Evolutionary conservation across 2,888 invertebrate genomes (phyloP).

Genomic region (Tetrapedia diversipes): DNA sequence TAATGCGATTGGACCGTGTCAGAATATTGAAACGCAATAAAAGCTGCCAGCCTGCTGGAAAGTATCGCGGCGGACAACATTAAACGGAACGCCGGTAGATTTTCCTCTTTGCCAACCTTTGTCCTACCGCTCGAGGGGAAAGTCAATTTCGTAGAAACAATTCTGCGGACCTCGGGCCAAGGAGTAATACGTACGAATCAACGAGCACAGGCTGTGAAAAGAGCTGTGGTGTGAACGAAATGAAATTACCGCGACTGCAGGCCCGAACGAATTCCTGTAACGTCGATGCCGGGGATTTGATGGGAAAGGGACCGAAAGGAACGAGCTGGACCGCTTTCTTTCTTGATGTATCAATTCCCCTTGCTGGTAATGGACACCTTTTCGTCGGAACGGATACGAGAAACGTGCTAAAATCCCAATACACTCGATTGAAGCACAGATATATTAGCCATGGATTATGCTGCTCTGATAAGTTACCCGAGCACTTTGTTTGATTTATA

Average conservation of each 20-base stretch:
- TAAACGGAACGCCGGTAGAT: slow-evolving; percentile 64
- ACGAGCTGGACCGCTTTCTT: slow-evolving; percentile 39
- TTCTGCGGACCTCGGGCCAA: slow-evolving; percentile 70
- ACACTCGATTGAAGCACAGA: not conserved
- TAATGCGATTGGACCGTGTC: slow-evolving; percentile 56
- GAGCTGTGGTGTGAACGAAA: slow-evolving; percentile 72
- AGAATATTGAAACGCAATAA: slow-evolving; percentile 57
- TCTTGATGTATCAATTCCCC: slow-evolving; percentile 57
- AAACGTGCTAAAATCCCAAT: not conserved
- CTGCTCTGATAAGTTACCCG: too few species aligned
- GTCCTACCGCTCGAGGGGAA: slow-evolving; percentile 65
- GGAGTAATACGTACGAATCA: slow-evolving; percentile 72
- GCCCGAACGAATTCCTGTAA: slow-evolving; percentile 71
- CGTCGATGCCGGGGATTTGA: slow-evolving; percentile 38
- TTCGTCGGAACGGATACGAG: not conserved
- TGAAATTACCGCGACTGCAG: slow-evolving; percentile 73
- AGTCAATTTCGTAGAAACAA: slow-evolving; percentile 79
- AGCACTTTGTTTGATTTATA: too few species aligned
- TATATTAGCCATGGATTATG: too few species aligned
- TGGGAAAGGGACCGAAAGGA: slow-evolving; percentile 42
- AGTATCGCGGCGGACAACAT: slow-evolving; percentile 49
- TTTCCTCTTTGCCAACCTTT: slow-evolving; percentile 55
- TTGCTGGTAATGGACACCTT: slow-evolving; percentile 9
- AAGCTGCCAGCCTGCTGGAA: slow-evolving; percentile 49
- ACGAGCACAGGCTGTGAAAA: slow-evolving; percentile 59